Evolutionary conservation across 2,888 invertebrate genomes (phyloP).

Genomic region (Acronicta leporina): DNA sequence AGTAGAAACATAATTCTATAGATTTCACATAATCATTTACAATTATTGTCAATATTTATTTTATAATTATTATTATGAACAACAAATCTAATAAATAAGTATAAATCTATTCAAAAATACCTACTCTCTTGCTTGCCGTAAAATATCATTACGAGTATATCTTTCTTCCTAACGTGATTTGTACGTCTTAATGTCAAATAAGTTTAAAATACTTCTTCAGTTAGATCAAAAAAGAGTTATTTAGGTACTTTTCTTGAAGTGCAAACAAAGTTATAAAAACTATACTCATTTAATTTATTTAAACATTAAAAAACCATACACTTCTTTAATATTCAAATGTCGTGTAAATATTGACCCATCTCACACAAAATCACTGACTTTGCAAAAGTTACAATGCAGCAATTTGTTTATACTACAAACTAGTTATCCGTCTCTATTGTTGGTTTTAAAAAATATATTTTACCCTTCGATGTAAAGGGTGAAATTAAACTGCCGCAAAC

Average conservation of each 20-base stretch:
- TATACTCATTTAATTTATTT: slow-evolving; percentile 6
- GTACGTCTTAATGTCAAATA: too few relatives aligned
- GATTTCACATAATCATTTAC: too few relatives aligned
- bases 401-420: slow-evolving; percentile 87
- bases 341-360: slow-evolving; percentile 49
- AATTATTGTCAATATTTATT: too few relatives aligned
- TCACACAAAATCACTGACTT: slow-evolving; percentile 60
- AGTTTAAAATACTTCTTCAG: too few relatives aligned
- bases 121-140: too few relatives aligned
- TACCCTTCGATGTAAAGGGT: slow-evolving; percentile 72
- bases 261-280: background rate
- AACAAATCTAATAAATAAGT: too few relatives aligned
- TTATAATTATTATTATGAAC: too few relatives aligned
- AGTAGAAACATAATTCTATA: slow-evolving; percentile 16
- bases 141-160: too few relatives aligned
- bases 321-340: slow-evolving; percentile 44
- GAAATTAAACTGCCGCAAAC: slow-evolving; percentile 46
- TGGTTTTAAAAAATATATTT: slow-evolving; percentile 79
- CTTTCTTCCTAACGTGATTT: too few relatives aligned
- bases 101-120: too few relatives aligned
- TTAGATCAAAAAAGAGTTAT: too few relatives aligned
- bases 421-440: slow-evolving; percentile 82
- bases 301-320: slow-evolving; percentile 21
- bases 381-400: slow-evolving; percentile 73
- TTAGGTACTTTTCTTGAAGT: background rate